Evolutionary conservation across 2,888 invertebrate species (phyloP), one percentile per base, ranked within the genome.

Genomic region (Erebia palarica): DNA sequence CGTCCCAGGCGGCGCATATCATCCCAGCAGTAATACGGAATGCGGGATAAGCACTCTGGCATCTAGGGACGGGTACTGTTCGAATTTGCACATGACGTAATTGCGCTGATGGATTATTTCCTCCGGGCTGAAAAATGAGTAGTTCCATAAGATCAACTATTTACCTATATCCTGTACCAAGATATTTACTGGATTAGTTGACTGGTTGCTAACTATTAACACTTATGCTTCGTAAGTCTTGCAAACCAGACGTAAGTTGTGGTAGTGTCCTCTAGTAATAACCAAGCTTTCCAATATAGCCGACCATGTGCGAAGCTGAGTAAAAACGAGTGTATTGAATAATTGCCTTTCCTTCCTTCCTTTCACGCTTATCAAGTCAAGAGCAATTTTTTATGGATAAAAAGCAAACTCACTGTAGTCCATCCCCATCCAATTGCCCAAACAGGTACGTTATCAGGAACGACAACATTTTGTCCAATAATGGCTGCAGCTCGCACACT

Each of bases 371-470:
- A n/a, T n/a, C n/a, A n/a, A n/a, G n/a, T 21, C 21, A 1, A 21
- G 3, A 21, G 21, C 21, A 27, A 36, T 0, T 36, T 36, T 36
- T 5, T 7, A 36, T 7, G 0, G 36, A 36, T 36, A 2, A 58
- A 58, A 58, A 58, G 1, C 14, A 58, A 18, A 51, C 69, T 74
- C 49, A 70, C 69, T 42, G 57, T 59, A 10, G 59, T 64, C 55
- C 66, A 64, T 2, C 87, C 87, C 87, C 87, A 87, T 73, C 87
- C 86, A 47, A 81, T 75, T 36, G 85, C 84, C 81, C 81, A 83
- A 8, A 86, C 86, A 1, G 71, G 75, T 68, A 78, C 75, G 70
- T 83, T 80, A 63, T 87, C 86, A 14, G 49, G 77, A 5, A 85
- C 69, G 65, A 74, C 73, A 71, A 83, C 86, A 70, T 79, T 83